Evolutionary conservation across 2,888 invertebrate genomes (phyloP).

Genomic region (Sphaerophoria taeniata): DNA sequence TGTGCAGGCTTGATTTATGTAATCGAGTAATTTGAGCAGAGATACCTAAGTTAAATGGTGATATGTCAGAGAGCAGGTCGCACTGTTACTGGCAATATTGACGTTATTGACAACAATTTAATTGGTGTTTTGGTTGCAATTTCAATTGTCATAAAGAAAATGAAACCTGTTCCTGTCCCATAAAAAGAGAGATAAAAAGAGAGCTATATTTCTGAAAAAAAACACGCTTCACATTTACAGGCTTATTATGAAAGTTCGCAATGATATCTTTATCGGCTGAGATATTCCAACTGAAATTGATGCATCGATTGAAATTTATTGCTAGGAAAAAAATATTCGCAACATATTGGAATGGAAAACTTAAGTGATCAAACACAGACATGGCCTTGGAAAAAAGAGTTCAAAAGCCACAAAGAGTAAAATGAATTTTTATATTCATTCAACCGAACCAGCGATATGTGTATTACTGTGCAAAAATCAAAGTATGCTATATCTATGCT

Average conservation of each 20-base stretch:
- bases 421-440: not conserved
- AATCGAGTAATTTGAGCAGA: conserved; percentile 29
- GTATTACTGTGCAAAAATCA: not conserved
- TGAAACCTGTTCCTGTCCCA: no score
- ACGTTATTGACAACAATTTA: conserved; percentile 42
- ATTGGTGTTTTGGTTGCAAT: conserved; percentile 23
- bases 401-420: no score
- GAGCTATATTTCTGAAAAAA: no score
- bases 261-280: no score
- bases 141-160: not conserved
- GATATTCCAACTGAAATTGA: no score
- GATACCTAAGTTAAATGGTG: conserved; percentile 31
- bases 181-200: no score
- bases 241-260: no score
- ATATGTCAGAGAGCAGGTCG: conserved; percentile 5
- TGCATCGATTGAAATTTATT: not conserved
- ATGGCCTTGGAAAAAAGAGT: no score
- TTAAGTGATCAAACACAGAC: no score
- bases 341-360: no score
- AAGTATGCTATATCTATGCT: not conserved
- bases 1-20: conserved; percentile 17
- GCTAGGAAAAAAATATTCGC: not conserved
- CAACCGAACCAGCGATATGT: not conserved
- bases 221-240: no score
- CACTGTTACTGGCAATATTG: conserved; percentile 36